These are phyloP conservation scores for Lucilia sericata DNA, from an alignment of 1,140 invertebrate genomes.

Conservation along the genomic window DNA sequence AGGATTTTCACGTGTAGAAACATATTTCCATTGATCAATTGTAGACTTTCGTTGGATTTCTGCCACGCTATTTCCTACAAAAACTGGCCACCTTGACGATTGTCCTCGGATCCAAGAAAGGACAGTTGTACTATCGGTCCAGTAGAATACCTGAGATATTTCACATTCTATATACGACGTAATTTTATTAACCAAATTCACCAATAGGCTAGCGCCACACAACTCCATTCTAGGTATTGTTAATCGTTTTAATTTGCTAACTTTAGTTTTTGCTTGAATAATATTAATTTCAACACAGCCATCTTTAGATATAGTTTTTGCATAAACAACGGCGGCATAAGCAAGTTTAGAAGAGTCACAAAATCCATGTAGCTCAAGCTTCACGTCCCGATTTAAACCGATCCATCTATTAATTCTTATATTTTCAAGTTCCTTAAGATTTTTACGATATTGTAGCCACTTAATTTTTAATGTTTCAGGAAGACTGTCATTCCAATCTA, in stretches of 20 bases:
- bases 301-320: not conserved
- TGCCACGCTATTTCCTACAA: slow-evolving; percentile 28
- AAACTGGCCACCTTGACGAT: slow-evolving; percentile 15
- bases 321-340: slow-evolving; percentile 29
- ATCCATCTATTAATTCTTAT: not conserved
- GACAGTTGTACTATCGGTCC: slow-evolving; percentile 26
- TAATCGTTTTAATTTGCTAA: slow-evolving; percentile 23
- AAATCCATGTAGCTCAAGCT: slow-evolving; percentile 23
- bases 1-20: slow-evolving; percentile 59
- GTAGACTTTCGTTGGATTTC: slow-evolving; percentile 5
- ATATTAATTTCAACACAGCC: not conserved
- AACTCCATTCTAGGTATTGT: slow-evolving; percentile 36
- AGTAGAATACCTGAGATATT: not conserved
- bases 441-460: not conserved
- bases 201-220: slow-evolving; percentile 30
- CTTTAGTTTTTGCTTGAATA: slow-evolving; percentile 35
- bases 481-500: slow-evolving; percentile 40
- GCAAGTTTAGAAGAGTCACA: slow-evolving; percentile 31
- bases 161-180: not conserved
- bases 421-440: slow-evolving; percentile 7
- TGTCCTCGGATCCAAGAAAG: slow-evolving; percentile 1
- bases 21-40: slow-evolving; percentile 54
- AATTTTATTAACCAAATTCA: not conserved
- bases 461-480: slow-evolving; percentile 19
- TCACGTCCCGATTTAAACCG: not conserved